phyloP scores from a whole-genome alignment of 2,113 vertebrate genomes.

The Lampris incognitus region DNA sequence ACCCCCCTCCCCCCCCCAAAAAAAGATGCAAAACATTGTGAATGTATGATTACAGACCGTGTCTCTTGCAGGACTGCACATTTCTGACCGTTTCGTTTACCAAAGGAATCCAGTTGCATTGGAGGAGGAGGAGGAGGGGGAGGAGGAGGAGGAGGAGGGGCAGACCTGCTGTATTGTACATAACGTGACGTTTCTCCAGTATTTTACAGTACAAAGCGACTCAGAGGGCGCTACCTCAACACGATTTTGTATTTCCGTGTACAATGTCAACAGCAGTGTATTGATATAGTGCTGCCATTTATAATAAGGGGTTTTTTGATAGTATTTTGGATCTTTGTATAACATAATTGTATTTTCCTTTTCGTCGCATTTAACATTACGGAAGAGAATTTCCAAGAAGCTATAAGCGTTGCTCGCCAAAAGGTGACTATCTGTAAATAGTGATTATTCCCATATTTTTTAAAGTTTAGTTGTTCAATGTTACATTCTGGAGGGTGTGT shows the following conservation, averaged over 20 bases:
- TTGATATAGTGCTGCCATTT: constrained; percentile 87
- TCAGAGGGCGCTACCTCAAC: constrained; percentile 87
- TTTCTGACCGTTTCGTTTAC: constrained; percentile 85
- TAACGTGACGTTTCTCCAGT: constrained; percentile 85
- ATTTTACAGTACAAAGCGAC: constrained; percentile 87
- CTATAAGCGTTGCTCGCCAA: constrained; percentile 83
- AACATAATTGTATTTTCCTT: constrained; percentile 88
- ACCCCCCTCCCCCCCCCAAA: constrained; percentile 53
- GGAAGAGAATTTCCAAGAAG: constrained; percentile 82
- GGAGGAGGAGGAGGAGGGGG: constrained; percentile 65
- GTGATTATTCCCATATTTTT: constrained; percentile 78
- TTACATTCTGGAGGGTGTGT: constrained; percentile 74
- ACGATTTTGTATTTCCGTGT: constrained; percentile 86
- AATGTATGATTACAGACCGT: constrained; percentile 80
- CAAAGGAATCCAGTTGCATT: constrained; percentile 85
- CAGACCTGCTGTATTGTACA: constrained; percentile 85
- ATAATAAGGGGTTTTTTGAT: constrained; percentile 87
- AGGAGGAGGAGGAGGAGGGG: constrained; percentile 50
- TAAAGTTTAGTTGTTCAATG: constrained; percentile 81
- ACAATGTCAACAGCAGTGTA: constrained; percentile 86
- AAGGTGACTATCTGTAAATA: constrained; percentile 84
- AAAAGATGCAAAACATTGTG: constrained; percentile 84
- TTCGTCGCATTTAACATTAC: constrained; percentile 82
- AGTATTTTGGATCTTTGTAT: constrained; percentile 90
- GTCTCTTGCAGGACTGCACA: constrained; percentile 84